phyloP scores from a whole-genome alignment of 2,113 vertebrate genomes.

The Choloepus hoffmanni region DNA sequence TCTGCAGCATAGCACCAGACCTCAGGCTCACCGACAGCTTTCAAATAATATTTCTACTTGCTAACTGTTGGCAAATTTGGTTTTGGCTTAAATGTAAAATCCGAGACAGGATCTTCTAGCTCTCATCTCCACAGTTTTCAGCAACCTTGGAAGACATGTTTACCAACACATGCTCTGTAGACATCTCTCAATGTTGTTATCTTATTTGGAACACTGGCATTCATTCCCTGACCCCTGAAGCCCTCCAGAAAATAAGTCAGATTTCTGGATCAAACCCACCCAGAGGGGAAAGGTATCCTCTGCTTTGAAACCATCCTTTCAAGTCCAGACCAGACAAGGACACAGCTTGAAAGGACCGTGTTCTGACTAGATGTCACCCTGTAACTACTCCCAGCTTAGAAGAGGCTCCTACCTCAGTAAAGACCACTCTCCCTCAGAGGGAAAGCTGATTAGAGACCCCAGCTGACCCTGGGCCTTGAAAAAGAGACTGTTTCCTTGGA shows the following conservation, averaged over 20 bases:
- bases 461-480: neutral
- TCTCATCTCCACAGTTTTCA: neutral
- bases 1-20: neutral
- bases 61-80: neutral
- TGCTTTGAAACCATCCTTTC: neutral
- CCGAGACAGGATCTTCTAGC: neutral
- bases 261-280: neutral
- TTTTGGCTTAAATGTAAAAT: neutral
- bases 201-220: neutral
- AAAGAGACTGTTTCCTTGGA: neutral
- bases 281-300: neutral
- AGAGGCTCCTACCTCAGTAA: neutral
- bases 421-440: neutral
- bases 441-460: neutral
- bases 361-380: neutral
- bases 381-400: neutral
- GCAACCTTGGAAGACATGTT: neutral
- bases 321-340: neutral
- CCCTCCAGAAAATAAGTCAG: neutral
- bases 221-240: neutral
- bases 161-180: neutral
- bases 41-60: slow-evolving; percentile 21
- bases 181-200: neutral
- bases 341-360: neutral
- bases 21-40: neutral